Evolutionary conservation across 2,113 vertebrate genomes (phyloP).

Genomic region (Heptranchias perlo): DNA sequence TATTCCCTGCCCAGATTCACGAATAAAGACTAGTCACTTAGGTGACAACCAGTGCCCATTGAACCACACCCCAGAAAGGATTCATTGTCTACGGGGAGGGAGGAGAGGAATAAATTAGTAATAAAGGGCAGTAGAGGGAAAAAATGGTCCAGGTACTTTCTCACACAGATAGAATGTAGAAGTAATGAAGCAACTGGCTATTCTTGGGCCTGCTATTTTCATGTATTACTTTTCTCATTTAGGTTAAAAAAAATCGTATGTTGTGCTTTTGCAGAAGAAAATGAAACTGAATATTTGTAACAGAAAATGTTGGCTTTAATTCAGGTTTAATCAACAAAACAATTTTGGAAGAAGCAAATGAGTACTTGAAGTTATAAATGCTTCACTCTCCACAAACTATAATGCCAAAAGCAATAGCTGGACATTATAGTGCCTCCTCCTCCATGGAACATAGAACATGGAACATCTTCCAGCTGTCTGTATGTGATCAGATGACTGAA

Average conservation of each 20-base stretch:
- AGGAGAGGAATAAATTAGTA: not conserved
- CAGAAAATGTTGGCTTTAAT: not conserved
- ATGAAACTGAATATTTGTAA: not conserved
- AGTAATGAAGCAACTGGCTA: not conserved
- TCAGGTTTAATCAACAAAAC: not conserved
- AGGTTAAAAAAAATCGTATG: not conserved
- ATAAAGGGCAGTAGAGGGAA: not conserved
- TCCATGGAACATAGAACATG: not conserved
- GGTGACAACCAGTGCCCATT: not conserved
- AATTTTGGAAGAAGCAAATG: not conserved
- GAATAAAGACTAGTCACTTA: not conserved
- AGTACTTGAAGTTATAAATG: not conserved
- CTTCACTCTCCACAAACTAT: not conserved
- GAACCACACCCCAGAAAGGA: not conserved
- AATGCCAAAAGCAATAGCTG: not conserved
- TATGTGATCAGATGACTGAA: not conserved
- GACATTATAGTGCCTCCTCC: not conserved
- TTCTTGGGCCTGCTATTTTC: not conserved
- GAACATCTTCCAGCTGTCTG: not conserved
- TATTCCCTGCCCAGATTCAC: not conserved
- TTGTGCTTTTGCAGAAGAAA: not conserved
- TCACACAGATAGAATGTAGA: not conserved
- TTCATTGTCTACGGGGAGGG: not conserved
- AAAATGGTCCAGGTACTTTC: no score
- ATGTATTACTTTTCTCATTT: not conserved